A percentile compares a stretch with the other conserved stretches of the same genome.
These are phyloP conservation scores for Macrosiphum euphorbiae DNA, from an alignment of 2,888 invertebrate genomes.

Conservation along the genomic window DNA sequence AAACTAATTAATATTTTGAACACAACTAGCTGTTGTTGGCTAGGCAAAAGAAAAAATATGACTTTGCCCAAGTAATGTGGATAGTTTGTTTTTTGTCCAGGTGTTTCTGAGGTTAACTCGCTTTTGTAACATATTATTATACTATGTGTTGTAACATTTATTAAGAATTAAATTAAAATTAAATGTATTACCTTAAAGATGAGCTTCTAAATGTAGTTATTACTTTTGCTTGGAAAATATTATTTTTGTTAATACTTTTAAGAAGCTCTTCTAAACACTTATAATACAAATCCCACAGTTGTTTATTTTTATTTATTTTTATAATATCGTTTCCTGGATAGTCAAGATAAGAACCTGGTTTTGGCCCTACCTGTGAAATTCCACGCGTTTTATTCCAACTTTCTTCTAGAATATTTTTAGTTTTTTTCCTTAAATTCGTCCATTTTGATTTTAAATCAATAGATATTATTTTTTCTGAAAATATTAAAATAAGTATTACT, in stretches of 20 bases:
- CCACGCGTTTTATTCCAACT: slow-evolving; percentile 37
- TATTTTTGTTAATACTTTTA: slow-evolving; percentile 68
- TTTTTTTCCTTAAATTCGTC: slow-evolving; percentile 10
- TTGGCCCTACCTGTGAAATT: slow-evolving; percentile 60
- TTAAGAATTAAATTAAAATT: too few relatives aligned
- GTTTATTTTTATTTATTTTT: slow-evolving; percentile 70
- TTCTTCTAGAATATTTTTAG: slow-evolving; percentile 46
- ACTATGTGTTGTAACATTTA: neutral
- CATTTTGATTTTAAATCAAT: slow-evolving; percentile 34
- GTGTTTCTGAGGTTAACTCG: neutral
- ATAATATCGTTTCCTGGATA: slow-evolving; percentile 72
- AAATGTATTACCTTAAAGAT: slow-evolving; percentile 70
- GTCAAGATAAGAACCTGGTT: slow-evolving; percentile 63
- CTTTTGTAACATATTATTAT: neutral
- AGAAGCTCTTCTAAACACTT: slow-evolving; percentile 70
- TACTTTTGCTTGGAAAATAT: slow-evolving; percentile 70
- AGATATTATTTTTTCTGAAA: neutral
- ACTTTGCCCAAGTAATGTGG: neutral
- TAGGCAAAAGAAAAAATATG: neutral
- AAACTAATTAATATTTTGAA: too few relatives aligned
- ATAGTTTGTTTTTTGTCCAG: neutral
- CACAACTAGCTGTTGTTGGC: too few relatives aligned
- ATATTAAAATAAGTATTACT: neutral
- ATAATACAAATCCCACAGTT: slow-evolving; percentile 75
- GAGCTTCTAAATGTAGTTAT: slow-evolving; percentile 72